These are phyloP conservation scores for Craniophora ligustri DNA, from an alignment of 2,888 invertebrate genomes.

Conservation along the genomic window DNA sequence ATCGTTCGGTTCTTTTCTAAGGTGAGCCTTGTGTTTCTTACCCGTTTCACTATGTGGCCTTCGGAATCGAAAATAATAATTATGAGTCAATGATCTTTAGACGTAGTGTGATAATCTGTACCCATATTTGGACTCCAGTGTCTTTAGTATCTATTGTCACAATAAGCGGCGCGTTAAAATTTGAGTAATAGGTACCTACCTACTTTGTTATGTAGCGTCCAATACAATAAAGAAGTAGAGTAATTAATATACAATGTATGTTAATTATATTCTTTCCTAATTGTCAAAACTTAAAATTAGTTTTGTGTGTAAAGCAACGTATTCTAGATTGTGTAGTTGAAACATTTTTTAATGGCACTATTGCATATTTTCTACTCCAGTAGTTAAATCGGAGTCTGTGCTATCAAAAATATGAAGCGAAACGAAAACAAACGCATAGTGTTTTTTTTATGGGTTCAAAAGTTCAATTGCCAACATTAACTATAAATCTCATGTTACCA, in stretches of 20 bases:
- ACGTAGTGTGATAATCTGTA: conserved; percentile 39
- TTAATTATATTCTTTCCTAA: conserved; percentile 1
- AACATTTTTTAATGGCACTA: no score
- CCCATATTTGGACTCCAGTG: conserved; percentile 39
- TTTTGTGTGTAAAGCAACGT: background rate
- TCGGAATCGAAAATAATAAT: conserved; percentile 40
- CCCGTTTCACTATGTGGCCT: conserved; percentile 32
- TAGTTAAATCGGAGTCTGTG: no score
- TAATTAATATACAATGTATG: conserved; percentile 4
- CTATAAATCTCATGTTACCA: background rate
- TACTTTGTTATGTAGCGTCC: conserved; percentile 13
- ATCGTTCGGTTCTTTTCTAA: conserved; percentile 33
- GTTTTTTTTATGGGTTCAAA: background rate
- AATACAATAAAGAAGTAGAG: conserved; percentile 10
- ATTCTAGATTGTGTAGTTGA: no score
- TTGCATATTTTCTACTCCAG: no score
- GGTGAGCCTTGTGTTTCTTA: conserved; percentile 19
- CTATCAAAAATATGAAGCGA: background rate
- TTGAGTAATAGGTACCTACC: conserved; percentile 19
- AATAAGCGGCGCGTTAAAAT: conserved; percentile 32
- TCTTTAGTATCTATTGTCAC: conserved; percentile 40
- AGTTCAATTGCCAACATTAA: conserved; percentile 2
- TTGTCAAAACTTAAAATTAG: background rate
- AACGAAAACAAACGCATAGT: background rate
- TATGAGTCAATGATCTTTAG: conserved; percentile 49